Conservation (phyloP, 1,140 invertebrate species). For the Sitobion miscanthi region DNA sequence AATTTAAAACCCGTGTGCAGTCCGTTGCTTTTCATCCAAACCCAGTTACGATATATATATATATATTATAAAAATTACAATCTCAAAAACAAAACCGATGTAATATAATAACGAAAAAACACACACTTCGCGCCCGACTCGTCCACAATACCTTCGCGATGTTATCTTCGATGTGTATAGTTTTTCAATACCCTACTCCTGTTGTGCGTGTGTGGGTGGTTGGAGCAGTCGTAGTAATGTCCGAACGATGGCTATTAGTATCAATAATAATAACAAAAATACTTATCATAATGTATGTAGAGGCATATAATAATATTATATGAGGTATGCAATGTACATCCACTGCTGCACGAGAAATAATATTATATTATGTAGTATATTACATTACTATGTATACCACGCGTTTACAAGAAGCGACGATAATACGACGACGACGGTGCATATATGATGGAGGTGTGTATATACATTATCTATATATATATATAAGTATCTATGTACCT, state of each 20-base stretch:
- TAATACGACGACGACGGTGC: not conserved
- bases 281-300: not conserved
- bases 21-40: not conserved
- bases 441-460: not conserved
- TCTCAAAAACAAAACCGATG: not conserved
- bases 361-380: not conserved
- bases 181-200: conserved; percentile 8
- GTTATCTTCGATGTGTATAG: not conserved
- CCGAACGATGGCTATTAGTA: not conserved
- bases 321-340: too few species aligned
- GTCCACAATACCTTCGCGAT: not conserved
- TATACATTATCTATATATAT: not conserved
- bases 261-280: not conserved
- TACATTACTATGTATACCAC: not conserved
- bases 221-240: not conserved
- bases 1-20: not conserved
- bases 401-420: not conserved
- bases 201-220: not conserved
- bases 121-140: too few species aligned
- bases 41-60: not conserved
- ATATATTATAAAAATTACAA: not conserved
- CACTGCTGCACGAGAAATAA: not conserved
- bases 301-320: not conserved
- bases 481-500: not conserved
- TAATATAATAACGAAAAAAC: not conserved